These are phyloP conservation scores for Trichosurus vulpecula DNA, from an alignment of 2,797 vertebrate species.

Conservation along the genomic window DNA sequence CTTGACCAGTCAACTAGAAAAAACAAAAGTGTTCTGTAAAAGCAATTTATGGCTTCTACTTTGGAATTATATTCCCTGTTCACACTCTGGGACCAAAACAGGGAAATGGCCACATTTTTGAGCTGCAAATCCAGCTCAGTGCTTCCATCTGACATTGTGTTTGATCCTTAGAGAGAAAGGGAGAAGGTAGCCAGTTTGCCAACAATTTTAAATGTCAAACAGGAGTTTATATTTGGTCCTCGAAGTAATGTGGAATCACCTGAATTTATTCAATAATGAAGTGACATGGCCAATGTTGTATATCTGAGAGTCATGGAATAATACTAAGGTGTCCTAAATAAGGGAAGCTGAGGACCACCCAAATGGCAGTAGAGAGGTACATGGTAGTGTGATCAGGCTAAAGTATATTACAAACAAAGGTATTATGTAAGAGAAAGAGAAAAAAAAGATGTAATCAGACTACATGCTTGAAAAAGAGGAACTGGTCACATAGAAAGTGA, in stretches of 20 bases:
- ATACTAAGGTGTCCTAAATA: neutral
- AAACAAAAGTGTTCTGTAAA: neutral
- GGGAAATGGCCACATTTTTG: neutral
- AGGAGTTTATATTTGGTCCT: conserved; percentile 8
- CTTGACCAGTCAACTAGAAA: neutral
- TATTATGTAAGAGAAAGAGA: neutral
- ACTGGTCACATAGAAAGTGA: neutral
- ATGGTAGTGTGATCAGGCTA: neutral
- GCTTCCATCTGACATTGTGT: neutral
- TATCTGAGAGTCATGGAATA: neutral
- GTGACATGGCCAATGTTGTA: neutral
- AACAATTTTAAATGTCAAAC: neutral
- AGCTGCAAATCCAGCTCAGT: neutral
- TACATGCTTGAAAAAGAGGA: neutral
- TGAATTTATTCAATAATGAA: neutral
- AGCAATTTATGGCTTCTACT: neutral
- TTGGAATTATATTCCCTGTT: neutral
- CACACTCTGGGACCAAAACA: neutral
- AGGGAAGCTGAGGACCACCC: neutral
- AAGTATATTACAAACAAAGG: neutral
- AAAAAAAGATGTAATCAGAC: neutral
- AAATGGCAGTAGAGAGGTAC: neutral
- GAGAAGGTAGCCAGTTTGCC: neutral
- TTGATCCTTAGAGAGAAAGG: neutral
- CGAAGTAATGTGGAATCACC: neutral